Conservation (phyloP, 2,113 vertebrate species). For the Colistium nudipinnis region DNA sequence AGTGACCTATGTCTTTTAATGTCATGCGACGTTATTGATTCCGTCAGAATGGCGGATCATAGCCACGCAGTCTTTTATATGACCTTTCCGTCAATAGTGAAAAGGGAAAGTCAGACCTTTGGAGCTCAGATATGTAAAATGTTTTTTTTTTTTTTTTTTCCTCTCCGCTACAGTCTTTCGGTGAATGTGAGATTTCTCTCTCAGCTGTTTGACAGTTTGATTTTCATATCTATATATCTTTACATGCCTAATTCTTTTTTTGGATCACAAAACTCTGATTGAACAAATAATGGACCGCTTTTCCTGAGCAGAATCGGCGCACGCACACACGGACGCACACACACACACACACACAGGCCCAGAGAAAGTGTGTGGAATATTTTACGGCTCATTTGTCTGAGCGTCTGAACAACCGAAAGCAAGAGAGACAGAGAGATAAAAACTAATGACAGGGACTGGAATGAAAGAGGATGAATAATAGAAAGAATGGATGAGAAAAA, state of each 20-base stretch:
- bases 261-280: slow-evolving; percentile 43
- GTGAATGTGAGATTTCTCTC: slow-evolving; percentile 9
- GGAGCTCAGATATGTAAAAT: too few relatives aligned
- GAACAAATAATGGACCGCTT: slow-evolving; percentile 57
- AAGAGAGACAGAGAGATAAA: slow-evolving; percentile 67
- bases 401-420: slow-evolving; percentile 66
- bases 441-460: slow-evolving; percentile 63
- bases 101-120: too few relatives aligned
- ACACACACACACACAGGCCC: slow-evolving; percentile 16
- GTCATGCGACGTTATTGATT: too few relatives aligned
- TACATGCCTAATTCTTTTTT: slow-evolving; percentile 50
- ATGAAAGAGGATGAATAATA: slow-evolving; percentile 66
- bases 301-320: slow-evolving; percentile 32
- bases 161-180: not conserved
- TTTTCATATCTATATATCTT: slow-evolving; percentile 8
- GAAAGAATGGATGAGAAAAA: slow-evolving; percentile 66
- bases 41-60: too few relatives aligned
- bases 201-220: slow-evolving; percentile 37
- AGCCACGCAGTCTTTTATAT: too few relatives aligned
- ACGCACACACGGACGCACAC: slow-evolving; percentile 2
- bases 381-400: slow-evolving; percentile 74
- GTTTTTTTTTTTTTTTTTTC: too few relatives aligned
- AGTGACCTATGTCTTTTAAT: too few relatives aligned
- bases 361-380: slow-evolving; percentile 45
- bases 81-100: too few relatives aligned